Base-by-base conservation (phyloP, 2,113 vertebrate genomes). In the Gyps fulvus region DNA sequence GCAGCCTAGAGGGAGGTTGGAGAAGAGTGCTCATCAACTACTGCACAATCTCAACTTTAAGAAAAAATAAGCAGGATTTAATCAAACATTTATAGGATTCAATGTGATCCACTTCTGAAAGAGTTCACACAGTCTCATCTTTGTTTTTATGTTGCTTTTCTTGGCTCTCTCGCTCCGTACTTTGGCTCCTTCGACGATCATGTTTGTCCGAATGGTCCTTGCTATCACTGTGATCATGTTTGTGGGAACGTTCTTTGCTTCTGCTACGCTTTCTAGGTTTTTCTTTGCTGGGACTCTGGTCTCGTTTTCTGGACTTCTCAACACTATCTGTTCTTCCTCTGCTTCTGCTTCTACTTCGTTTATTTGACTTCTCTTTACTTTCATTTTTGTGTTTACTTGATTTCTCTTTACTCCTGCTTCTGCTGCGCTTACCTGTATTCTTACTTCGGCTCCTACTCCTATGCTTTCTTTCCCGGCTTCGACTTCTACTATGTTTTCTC, bases 301-400 rank as follows among this genome's bases (percentile, higher is more conserved):
- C 99, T 96, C 98, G 98, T 97, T 99, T 99, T 71, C 98, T 98
- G 93, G 97, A 98, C 96, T 95, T 99, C 91, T 99, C 99, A 89
- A 42, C 98, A 93, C 97, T 98, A 96, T 96, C 99, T 98, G 97
- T 98, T 98, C 97, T 99, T 96, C 97, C 98, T 89, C 97, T 97
- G 92, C 98, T 99, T 94, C 98, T 97, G 83, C 98, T 98, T 89
- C 98, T 97, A 69, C 98, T 98, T 87, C 96, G 95, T 63, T 98
- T 99, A 93, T 97, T 98, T 79, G 98, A 88, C 81, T 98, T 98
- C 70, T 99, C 98, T 95, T 98, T 99, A 84, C 94, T 98, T 91
- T 98, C 98, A 40, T 97, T 98, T 98, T 98, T 99, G 95, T 98
- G 99, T 96, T 99, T 99, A 95, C 96, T 97, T 21, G 98, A 98